A percentile compares a stretch with the other conserved stretches of the same genome.
Evolutionary conservation across 2,797 vertebrate species (phyloP).

Genomic region (Argentina silus): DNA sequence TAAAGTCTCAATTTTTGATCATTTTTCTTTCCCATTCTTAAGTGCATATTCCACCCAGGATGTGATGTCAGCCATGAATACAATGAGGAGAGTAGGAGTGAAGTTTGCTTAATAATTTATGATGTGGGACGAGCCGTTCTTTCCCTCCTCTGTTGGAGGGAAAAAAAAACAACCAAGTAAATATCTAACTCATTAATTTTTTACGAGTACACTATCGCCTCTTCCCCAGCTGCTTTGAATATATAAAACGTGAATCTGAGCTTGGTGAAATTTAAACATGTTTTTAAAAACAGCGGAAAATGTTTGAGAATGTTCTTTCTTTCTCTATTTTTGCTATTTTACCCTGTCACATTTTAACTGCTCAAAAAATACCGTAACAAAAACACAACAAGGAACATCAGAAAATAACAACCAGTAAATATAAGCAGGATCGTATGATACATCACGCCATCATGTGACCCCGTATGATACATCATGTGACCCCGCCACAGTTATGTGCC

Average conservation of each 20-base stretch:
- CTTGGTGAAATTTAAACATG: slow-evolving; percentile 23
- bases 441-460: too few relatives aligned
- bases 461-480: too few relatives aligned
- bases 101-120: slow-evolving; percentile 53
- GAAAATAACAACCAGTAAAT: too few relatives aligned
- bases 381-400: too few relatives aligned
- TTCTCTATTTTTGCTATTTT: slow-evolving; percentile 9
- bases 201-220: slow-evolving; percentile 50
- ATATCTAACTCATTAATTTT: slow-evolving; percentile 55
- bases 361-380: too few relatives aligned
- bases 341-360: neutral
- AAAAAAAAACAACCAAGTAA: slow-evolving; percentile 44
- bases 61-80: slow-evolving; percentile 37
- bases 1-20: neutral
- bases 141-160: slow-evolving; percentile 37
- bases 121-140: slow-evolving; percentile 49
- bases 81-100: slow-evolving; percentile 32
- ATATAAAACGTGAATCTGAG: neutral
- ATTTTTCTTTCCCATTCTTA: neutral
- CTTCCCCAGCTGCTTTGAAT: slow-evolving; percentile 10
- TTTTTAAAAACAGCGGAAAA: slow-evolving; percentile 26
- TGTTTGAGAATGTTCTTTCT: neutral
- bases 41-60: neutral
- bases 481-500: too few relatives aligned
- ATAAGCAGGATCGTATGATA: too few relatives aligned